Percentiles rank a stretch among this genome's conserved stretches.
These are phyloP conservation scores for Amblyopsis hoosieri DNA, from an alignment of 2,797 vertebrate species.

Conservation along the genomic window DNA sequence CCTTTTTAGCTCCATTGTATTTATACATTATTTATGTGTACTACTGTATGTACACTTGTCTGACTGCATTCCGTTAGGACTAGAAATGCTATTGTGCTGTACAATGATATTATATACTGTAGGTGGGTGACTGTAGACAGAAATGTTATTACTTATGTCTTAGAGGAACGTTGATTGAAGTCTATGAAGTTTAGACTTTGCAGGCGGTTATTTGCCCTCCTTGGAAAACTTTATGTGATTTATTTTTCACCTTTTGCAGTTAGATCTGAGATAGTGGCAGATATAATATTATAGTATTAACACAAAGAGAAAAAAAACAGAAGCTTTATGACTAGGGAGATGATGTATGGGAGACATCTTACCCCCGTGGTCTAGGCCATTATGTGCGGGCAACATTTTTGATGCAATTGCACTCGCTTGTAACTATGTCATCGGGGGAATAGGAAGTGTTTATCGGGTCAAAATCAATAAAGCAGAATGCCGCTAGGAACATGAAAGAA, in stretches of 20 bases:
- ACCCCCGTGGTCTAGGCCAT: background rate
- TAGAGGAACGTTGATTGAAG: background rate
- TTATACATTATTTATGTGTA: background rate
- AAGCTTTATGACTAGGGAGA: background rate
- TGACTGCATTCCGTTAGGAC: background rate
- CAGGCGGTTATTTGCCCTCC: background rate
- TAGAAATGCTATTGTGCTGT: background rate
- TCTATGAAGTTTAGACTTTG: background rate
- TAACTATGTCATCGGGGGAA: background rate
- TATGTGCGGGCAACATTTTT: background rate
- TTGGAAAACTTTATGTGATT: background rate
- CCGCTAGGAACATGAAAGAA: conserved; percentile 1
- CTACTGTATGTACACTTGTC: background rate
- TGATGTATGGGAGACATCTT: background rate
- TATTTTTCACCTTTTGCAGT: background rate
- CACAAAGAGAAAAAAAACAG: background rate
- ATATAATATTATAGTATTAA: background rate
- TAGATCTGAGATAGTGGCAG: background rate
- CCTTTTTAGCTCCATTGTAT: background rate
- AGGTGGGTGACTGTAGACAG: background rate
- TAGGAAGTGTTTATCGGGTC: background rate
- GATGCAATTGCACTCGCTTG: background rate
- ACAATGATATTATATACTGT: background rate
- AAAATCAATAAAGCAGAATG: conserved; percentile 4
- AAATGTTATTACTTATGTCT: background rate